Conservation (phyloP, 2,113 vertebrate genomes). For the Microcebus murinus region DNA sequence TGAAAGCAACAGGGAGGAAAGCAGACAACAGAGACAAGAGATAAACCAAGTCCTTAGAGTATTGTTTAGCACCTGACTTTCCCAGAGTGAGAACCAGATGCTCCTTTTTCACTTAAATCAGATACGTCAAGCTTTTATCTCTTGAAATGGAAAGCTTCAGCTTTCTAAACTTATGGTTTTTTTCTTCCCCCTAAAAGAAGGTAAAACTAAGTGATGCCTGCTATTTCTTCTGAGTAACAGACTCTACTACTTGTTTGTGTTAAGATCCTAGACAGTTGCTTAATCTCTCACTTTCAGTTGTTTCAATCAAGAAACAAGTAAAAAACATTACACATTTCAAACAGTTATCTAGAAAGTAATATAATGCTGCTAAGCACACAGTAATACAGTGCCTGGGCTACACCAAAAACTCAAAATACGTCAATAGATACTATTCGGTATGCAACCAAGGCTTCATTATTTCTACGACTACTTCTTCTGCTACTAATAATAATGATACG, state of each 20-base stretch:
- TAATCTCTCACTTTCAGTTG: not conserved
- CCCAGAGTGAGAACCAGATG: not conserved
- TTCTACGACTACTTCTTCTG: accelerated
- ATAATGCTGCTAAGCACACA: not conserved
- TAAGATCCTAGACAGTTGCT: not conserved
- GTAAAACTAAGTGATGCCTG: not conserved
- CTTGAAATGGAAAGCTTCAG: not conserved
- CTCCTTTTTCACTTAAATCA: not conserved
- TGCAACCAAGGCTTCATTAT: not conserved
- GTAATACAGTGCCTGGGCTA: accelerated
- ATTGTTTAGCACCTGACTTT: accelerated
- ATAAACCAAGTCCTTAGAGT: not conserved
- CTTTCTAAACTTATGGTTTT: not conserved
- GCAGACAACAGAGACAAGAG: accelerated
- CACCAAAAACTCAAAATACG: accelerated
- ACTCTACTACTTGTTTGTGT: not conserved
- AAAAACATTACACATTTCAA: accelerated
- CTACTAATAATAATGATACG: not conserved
- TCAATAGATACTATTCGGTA: not conserved
- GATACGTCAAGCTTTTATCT: not conserved
- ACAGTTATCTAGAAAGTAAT: not conserved
- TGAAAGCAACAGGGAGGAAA: too few relatives aligned
- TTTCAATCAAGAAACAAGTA: not conserved
- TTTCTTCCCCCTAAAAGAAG: not conserved
- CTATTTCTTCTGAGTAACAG: not conserved